A percentile compares a stretch with the other conserved stretches of the same genome.
These are phyloP conservation scores for Drosophila atripex DNA, from an alignment of 2,888 invertebrate species.

Conservation along the genomic window DNA sequence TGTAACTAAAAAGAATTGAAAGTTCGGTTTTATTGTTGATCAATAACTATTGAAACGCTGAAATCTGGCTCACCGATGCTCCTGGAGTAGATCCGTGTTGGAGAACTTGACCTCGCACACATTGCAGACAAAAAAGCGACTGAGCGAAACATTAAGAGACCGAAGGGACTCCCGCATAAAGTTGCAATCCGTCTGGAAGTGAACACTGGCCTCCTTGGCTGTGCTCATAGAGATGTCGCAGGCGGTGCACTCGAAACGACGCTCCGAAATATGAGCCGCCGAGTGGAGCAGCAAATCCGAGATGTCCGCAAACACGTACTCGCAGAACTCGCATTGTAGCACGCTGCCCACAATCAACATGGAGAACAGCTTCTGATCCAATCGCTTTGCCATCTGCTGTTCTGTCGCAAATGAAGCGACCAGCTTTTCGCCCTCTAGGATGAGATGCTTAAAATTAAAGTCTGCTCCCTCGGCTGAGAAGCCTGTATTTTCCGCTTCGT, in stretches of 20 bases:
- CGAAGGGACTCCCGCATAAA: constrained; percentile 79
- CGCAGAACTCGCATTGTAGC: constrained; percentile 87
- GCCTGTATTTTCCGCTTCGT: not conserved
- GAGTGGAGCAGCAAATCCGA: constrained; percentile 83
- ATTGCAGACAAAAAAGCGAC: constrained; percentile 82
- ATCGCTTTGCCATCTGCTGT: constrained; percentile 17
- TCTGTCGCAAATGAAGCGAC: not conserved
- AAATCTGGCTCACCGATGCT: constrained; percentile 79
- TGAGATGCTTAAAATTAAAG: constrained; percentile 5
- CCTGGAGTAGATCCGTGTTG: constrained; percentile 81
- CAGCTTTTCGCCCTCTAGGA: constrained; percentile 30
- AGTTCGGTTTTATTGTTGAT: too few species aligned
- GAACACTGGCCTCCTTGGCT: constrained; percentile 85
- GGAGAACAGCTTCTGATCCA: constrained; percentile 25
- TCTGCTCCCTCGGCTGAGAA: not conserved
- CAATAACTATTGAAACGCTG: not conserved
- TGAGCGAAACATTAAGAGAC: constrained; percentile 61
- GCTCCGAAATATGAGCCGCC: constrained; percentile 76
- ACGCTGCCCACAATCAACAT: constrained; percentile 81
- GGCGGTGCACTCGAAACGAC: constrained; percentile 82
- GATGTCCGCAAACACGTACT: constrained; percentile 85
- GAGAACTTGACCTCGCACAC: constrained; percentile 82
- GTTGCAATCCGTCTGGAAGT: constrained; percentile 85
- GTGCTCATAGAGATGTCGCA: constrained; percentile 84
- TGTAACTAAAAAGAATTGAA: constrained; percentile 63